Evolutionary conservation across 2,797 vertebrate species (phyloP).

Genomic region (Mormyrus hasselquistii): DNA sequence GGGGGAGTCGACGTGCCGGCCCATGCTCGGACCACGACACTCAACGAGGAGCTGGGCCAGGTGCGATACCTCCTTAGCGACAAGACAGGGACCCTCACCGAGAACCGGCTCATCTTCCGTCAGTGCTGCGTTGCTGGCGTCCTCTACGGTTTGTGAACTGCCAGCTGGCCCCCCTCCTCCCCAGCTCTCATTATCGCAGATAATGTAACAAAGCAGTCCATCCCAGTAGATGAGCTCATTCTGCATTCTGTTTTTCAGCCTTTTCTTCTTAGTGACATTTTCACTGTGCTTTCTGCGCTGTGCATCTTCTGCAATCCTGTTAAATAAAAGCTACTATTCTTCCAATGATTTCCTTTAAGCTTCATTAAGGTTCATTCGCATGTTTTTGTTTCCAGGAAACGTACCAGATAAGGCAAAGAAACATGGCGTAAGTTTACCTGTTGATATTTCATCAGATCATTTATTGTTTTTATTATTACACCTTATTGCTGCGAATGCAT

Average conservation of each 20-base stretch:
- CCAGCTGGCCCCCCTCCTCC: neutral
- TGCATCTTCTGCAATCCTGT: neutral
- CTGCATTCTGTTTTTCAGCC: neutral
- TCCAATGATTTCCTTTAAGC: constrained; percentile 1
- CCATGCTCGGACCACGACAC: constrained; percentile 74
- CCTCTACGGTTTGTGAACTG: constrained; percentile 66
- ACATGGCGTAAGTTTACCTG: constrained; percentile 38
- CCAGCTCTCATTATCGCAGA: neutral
- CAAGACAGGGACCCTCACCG: constrained; percentile 92
- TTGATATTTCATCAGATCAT: neutral
- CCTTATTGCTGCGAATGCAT: neutral
- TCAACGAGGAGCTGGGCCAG: constrained; percentile 85
- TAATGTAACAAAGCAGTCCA: neutral
- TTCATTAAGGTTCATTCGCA: neutral
- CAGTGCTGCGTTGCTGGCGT: constrained; percentile 78
- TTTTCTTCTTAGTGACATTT: neutral
- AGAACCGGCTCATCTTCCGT: constrained; percentile 82
- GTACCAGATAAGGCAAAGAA: constrained; percentile 48
- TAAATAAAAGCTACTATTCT: neutral
- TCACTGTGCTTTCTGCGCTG: neutral
- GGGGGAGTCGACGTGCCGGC: constrained; percentile 60
- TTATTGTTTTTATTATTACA: neutral
- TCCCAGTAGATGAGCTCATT: no score
- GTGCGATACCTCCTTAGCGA: constrained; percentile 84
- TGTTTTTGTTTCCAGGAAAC: constrained; percentile 48